Evolutionary conservation across 2,888 invertebrate species (phyloP).

Genomic region (Dolichopus griseipennis): DNA sequence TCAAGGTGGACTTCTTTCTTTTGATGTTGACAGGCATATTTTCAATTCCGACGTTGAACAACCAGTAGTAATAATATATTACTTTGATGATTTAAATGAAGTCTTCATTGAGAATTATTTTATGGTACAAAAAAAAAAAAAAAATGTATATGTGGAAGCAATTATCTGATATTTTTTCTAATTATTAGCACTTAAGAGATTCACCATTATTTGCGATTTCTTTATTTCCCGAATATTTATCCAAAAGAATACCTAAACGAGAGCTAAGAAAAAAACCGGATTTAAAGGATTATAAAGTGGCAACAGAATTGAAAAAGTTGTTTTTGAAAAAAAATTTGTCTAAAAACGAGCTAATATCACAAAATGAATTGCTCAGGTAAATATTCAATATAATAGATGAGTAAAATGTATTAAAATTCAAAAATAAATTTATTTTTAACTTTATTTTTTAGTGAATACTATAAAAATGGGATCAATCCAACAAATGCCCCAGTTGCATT

Average conservation of each 20-base stretch:
- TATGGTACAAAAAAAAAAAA: background rate
- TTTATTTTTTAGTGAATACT: background rate
- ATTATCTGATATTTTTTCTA: background rate
- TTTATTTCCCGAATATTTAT: background rate
- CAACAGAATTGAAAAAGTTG: background rate
- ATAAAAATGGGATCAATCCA: background rate
- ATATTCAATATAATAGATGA: too few species aligned
- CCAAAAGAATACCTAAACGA: background rate
- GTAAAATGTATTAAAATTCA: background rate
- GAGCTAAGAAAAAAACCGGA: background rate
- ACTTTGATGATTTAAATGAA: background rate
- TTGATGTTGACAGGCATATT: conserved; percentile 35
- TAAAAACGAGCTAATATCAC: background rate
- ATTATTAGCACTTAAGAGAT: background rate
- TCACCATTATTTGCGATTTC: background rate
- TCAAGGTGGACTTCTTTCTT: conserved; percentile 24
- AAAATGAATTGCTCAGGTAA: background rate
- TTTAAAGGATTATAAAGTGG: background rate
- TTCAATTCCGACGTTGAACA: conserved; percentile 33
- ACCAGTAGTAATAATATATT: conserved; percentile 33
- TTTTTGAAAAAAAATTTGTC: background rate
- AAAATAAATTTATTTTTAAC: background rate
- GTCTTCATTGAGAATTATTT: background rate
- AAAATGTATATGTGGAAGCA: too few species aligned
- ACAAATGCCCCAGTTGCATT: background rate